Conservation (phyloP, 2,113 vertebrate genomes). For the Chunga burmeisteri region DNA sequence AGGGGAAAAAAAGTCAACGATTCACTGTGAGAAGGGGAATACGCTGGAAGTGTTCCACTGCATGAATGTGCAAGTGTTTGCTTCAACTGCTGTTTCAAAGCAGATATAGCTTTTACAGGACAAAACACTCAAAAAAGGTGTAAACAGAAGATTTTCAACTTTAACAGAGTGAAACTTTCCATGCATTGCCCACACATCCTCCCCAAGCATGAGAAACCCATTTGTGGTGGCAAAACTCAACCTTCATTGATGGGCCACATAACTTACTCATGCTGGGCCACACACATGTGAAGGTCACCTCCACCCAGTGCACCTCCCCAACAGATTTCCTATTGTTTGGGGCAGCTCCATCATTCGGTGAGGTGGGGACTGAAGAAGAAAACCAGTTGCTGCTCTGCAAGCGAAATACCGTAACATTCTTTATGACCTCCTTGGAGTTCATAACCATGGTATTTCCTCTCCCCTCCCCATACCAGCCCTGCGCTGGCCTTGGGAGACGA, state of each 20-base stretch:
- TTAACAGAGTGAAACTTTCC: neutral
- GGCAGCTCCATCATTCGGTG: neutral
- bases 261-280: neutral
- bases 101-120: neutral
- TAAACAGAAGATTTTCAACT: neutral
- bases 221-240: neutral
- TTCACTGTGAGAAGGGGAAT: neutral
- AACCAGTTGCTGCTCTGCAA: neutral
- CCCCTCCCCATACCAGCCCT: neutral
- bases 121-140: neutral
- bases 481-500: rapidly evolving
- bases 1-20: neutral
- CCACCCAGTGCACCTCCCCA: neutral
- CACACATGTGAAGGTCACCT: neutral
- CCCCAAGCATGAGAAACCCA: rapidly evolving
- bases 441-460: neutral
- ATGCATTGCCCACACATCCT: neutral
- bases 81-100: neutral
- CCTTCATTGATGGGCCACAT: neutral
- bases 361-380: neutral
- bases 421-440: neutral
- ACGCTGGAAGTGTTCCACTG: neutral
- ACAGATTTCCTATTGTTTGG: neutral
- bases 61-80: neutral
- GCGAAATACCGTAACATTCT: neutral